These are phyloP conservation scores for Spinus olivaceus DNA, from an alignment of 2,797 vertebrate species.

Conservation along the genomic window DNA sequence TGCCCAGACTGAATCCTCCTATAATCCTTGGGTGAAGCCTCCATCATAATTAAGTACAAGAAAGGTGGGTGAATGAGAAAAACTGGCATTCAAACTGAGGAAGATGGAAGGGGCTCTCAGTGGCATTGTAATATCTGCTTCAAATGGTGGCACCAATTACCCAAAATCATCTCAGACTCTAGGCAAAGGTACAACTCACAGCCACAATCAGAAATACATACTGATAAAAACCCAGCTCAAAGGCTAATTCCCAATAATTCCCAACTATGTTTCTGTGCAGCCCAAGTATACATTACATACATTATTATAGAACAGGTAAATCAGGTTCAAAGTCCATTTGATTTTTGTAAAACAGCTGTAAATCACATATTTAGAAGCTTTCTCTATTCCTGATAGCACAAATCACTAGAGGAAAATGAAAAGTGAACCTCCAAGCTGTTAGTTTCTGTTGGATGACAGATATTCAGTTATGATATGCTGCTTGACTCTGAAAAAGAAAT, in stretches of 20 bases:
- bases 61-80: neutral
- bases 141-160: neutral
- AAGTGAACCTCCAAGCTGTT: neutral
- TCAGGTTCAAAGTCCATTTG: neutral
- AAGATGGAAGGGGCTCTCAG: neutral
- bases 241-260: neutral
- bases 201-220: neutral
- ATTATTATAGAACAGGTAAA: neutral
- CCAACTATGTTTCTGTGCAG: neutral
- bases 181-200: neutral
- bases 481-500: neutral
- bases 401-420: neutral
- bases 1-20: neutral
- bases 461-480: neutral
- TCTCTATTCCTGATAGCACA: neutral
- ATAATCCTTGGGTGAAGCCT: fast-evolving
- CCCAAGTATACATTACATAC: neutral
- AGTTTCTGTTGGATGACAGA: neutral
- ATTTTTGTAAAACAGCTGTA: neutral
- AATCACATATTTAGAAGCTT: neutral
- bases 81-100: neutral
- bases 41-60: neutral
- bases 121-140: neutral
- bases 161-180: neutral
- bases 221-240: neutral